phyloP scores from a whole-genome alignment of 2,113 vertebrate genomes.

The Aphyosemion australe region DNA sequence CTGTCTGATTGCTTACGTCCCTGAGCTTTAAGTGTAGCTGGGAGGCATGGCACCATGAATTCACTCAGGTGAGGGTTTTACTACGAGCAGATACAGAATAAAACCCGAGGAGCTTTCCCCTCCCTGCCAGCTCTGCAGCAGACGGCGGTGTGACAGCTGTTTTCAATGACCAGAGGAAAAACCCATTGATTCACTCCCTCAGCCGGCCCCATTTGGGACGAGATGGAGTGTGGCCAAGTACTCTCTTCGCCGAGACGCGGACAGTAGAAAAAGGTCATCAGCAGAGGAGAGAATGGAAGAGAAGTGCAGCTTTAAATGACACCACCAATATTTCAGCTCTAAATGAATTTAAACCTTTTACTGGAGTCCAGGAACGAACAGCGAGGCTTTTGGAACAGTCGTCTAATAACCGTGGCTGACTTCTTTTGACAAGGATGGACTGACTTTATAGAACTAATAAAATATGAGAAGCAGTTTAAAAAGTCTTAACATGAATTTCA shows the following conservation, averaged over 20 bases:
- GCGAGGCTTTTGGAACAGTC: conserved; percentile 13
- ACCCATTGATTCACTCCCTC: conserved; percentile 58
- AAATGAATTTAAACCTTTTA: conserved; percentile 55
- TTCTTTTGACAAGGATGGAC: too few relatives aligned
- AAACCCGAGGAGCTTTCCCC: conserved; percentile 24
- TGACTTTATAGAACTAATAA: neutral
- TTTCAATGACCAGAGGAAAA: conserved; percentile 66
- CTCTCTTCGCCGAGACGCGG: conserved; percentile 43
- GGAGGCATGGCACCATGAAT: conserved; percentile 53
- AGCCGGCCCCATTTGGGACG: conserved; percentile 67
- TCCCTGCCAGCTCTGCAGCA: conserved; percentile 50
- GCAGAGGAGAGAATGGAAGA: conserved; percentile 21
- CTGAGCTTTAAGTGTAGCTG: conserved; percentile 48
- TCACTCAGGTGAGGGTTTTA: conserved; percentile 66
- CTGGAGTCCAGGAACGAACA: conserved; percentile 31
- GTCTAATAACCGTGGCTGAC: neutral
- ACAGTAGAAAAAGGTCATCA: conserved; percentile 65
- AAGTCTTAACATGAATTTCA: too few relatives aligned
- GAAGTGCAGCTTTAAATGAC: conserved; percentile 45
- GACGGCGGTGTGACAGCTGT: conserved; percentile 67
- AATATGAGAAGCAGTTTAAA: neutral
- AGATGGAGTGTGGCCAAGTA: conserved; percentile 69
- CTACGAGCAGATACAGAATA: conserved; percentile 25
- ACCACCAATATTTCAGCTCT: conserved; percentile 40
- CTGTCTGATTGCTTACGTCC: conserved; percentile 57